Conservation (phyloP, 2,113 vertebrate genomes). For the Neodontobutis hainanensis region DNA sequence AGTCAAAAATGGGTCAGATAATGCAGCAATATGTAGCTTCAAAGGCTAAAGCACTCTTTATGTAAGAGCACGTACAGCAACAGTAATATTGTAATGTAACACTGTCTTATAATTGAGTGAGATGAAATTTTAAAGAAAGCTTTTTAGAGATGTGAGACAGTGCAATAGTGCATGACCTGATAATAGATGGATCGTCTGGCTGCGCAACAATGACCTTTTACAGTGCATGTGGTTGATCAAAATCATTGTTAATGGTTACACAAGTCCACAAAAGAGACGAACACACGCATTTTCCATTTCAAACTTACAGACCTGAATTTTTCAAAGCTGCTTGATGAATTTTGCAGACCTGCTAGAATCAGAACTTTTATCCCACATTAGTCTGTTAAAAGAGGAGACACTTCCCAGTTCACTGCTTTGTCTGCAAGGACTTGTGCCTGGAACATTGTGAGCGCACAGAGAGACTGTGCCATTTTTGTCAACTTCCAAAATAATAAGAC, state of each 20-base stretch:
- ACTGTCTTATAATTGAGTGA: conserved; percentile 8
- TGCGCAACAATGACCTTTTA: conserved; percentile 3
- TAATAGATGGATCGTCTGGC: conserved; percentile 40
- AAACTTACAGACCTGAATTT: background rate
- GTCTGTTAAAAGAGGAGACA: too few species aligned
- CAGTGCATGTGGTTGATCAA: background rate
- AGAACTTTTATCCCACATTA: background rate
- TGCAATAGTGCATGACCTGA: conserved; percentile 26
- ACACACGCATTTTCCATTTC: background rate
- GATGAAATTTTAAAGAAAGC: conserved; percentile 17
- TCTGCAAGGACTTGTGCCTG: too few species aligned
- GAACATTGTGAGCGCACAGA: too few species aligned
- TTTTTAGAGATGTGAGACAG: background rate
- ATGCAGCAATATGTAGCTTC: conserved; percentile 14
- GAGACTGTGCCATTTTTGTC: too few species aligned
- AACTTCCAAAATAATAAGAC: too few species aligned
- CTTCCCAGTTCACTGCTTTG: too few species aligned
- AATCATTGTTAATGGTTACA: background rate
- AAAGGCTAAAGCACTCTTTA: conserved; percentile 11
- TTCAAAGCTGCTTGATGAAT: background rate
- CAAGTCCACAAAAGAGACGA: background rate
- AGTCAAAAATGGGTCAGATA: conserved; percentile 24
- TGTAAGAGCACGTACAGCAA: conserved; percentile 19
- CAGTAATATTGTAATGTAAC: conserved; percentile 29
- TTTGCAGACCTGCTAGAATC: background rate